Base-by-base conservation (phyloP, 2,113 vertebrate species). In the Clarias macrocephalus region DNA sequence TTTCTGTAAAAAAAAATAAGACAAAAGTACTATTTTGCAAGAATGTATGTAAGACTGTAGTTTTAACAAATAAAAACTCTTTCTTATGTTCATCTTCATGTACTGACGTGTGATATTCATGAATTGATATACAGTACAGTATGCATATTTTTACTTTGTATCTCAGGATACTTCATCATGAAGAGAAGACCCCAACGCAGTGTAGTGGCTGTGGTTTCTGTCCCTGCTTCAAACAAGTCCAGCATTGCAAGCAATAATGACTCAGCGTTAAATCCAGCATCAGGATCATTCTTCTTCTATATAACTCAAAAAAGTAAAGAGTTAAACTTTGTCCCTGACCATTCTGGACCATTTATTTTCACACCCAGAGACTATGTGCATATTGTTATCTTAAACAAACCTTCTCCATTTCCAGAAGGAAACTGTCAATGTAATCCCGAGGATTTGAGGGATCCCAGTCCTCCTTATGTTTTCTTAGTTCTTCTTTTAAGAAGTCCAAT, bases 181-280 rank as follows among this genome's bases (percentile, higher is more conserved):
- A 87, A 96, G 0, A 96, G 90, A 54, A 96, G 76, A 77, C 85
- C 95, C 96, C 95, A 96, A 76, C 91, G 92, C 7, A 96, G 10
- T 0, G 95, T 96, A 0, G 94, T 93, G 1, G 95, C 91, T 0
- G 93, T 91, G 15, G 94, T 96, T 91, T 96, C 95, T 0, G 95
- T 96, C 21, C 96, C 96, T 0, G 94, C 95, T 0, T 95, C 85
- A 48, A 96, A 88, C 68, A 96, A 88, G 59, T 96, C 96, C 0
- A 95, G 16, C 0, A 86, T 30, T 0, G 88, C 90, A 0, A 48
- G 25, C 28, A 89, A 1, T 0, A 96, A 91, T 3, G 92, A 90
- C 15, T 93, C 88, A 4, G 95, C 90, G 7, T 37, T 52, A 85
- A 96, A 95, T 56, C 6, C 92, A 48, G 89, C 79, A 0, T 75